phyloP scores from a whole-genome alignment of 2,888 invertebrate genomes.

The Ormyrus rosae region DNA sequence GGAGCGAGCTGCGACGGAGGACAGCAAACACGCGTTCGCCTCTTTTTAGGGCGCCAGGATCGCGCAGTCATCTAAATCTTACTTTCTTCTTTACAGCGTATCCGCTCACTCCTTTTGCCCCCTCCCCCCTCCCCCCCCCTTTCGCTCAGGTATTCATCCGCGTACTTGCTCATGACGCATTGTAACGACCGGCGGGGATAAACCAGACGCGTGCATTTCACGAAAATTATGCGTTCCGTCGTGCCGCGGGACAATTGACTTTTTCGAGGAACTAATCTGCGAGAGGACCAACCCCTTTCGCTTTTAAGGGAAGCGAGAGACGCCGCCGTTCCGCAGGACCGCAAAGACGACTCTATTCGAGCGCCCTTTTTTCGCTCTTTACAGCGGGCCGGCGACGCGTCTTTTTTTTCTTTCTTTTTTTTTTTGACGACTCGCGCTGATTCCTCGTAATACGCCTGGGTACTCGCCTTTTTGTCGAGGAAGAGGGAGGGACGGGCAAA shows the following conservation, averaged over 20 bases:
- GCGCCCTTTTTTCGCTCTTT: neutral
- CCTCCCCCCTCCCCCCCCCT: conserved; percentile 1
- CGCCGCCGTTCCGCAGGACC: neutral
- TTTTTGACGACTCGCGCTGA: neutral
- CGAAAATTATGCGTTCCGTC: conserved; percentile 40
- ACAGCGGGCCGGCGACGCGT: neutral
- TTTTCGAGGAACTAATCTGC: conserved; percentile 27
- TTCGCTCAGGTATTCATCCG: conserved; percentile 10
- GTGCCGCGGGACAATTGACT: conserved; percentile 26
- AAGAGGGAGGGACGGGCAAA: neutral
- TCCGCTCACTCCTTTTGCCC: no score
- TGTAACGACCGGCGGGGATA: neutral
- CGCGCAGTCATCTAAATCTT: conserved; percentile 47
- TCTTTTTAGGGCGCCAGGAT: conserved; percentile 17
- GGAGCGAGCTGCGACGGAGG: conserved; percentile 26
- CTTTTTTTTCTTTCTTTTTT: neutral
- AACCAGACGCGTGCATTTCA: conserved; percentile 25
- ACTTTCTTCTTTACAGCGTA: conserved; percentile 37
- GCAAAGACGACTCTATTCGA: conserved; percentile 23
- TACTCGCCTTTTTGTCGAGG: conserved; percentile 21
- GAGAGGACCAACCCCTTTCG: conserved; percentile 20
- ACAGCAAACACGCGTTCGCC: conserved; percentile 40
- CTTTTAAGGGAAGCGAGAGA: conserved; percentile 12
- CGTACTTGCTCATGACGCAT: neutral
- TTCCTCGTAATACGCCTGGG: conserved; percentile 27